Base-by-base conservation (phyloP, 2,113 vertebrate genomes). In the Tenrec ecaudatus region DNA sequence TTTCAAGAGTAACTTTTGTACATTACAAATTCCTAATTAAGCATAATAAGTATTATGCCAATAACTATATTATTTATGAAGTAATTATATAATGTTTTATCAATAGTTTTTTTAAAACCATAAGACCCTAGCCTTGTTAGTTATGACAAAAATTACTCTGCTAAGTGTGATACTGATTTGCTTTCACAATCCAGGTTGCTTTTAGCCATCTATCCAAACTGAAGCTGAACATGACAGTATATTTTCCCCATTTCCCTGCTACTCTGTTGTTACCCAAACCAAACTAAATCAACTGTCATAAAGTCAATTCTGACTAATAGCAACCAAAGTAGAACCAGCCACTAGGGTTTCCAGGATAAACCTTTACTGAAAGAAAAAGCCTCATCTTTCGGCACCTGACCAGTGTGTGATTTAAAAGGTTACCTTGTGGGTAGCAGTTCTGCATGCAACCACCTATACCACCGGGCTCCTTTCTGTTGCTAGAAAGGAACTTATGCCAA, bases 121-220 rank as follows among this genome's bases (percentile, higher is more conserved):
- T 71, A 60, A 47, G 17, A 82, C 38, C 12, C 9, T n/a, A 82
- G 22, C 3, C 15, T 90, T 82, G 19, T 19, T 33, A 64, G 2
- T 73, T 73, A 83, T 43, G n/a, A 53, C 15, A 89, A 90, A 82
- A 87, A 31, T 58, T 79, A 66, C 71, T 4, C 25, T 88, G 3
- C 33, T 87, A 57, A 40, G 47, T 76, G 14, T 76, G 66, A 92
- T 22, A 90, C 6, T 92, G 40, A 87, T 87, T 82, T 87, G 7
- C 22, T 80, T 90, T 57, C 83, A 66, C 3, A 87, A 57, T 53
- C 40, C 31, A 68, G 17, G 5, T 62, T 62, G 60, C 60, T 19
- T 20, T 20, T 20, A 62, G 60, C 87, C 31, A 60, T 75, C 64
- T 58, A 40, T 14, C 22, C 40, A 38, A 66, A 22, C 69, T 77